Percentiles rank a stretch among this genome's conserved stretches.
phyloP scores from a whole-genome alignment of 2,113 vertebrate species.

The Oryzias woworae region DNA sequence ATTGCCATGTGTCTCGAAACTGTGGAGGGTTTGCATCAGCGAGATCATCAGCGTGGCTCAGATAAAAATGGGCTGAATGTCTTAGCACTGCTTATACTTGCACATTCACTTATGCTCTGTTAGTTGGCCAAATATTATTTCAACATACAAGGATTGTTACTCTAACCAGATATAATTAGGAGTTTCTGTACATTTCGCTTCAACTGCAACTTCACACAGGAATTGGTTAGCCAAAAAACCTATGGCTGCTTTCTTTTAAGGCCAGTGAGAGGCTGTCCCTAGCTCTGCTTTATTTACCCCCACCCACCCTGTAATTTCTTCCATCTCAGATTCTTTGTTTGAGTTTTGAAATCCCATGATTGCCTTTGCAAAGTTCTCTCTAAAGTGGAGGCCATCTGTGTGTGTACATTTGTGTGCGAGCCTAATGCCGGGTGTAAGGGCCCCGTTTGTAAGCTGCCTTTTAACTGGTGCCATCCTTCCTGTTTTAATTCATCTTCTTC shows the following conservation, averaged over 20 bases:
- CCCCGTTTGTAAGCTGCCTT: conserved; percentile 69
- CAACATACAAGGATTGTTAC: conserved; percentile 42
- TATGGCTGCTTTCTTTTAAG: conserved; percentile 52
- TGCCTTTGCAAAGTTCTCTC: conserved; percentile 46
- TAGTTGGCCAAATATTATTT: conserved; percentile 69
- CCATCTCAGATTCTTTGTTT: conserved; percentile 46
- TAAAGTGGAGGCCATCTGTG: conserved; percentile 23
- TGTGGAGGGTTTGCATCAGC: conserved; percentile 73
- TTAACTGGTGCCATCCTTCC: conserved; percentile 81
- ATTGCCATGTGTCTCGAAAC: conserved; percentile 82
- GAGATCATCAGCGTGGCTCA: conserved; percentile 65
- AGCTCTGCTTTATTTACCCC: conserved; percentile 34
- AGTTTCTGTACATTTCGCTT: conserved; percentile 21
- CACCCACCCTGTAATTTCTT: conserved; percentile 42
- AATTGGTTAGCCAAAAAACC: conserved; percentile 39
- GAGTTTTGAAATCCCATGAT: conserved; percentile 41
- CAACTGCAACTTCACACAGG: conserved; percentile 33
- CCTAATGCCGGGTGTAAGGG: conserved; percentile 49
- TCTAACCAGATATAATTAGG: conserved; percentile 38
- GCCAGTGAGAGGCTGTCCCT: conserved; percentile 36
- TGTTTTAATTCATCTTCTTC: conserved; percentile 75
- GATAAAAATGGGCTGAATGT: conserved; percentile 66
- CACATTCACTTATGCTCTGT: conserved; percentile 60
- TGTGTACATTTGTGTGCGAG: conserved; percentile 11
- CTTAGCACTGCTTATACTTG: conserved; percentile 25